These are phyloP conservation scores for Tapera naevia DNA, from an alignment of 2,797 vertebrate species.

Conservation along the genomic window DNA sequence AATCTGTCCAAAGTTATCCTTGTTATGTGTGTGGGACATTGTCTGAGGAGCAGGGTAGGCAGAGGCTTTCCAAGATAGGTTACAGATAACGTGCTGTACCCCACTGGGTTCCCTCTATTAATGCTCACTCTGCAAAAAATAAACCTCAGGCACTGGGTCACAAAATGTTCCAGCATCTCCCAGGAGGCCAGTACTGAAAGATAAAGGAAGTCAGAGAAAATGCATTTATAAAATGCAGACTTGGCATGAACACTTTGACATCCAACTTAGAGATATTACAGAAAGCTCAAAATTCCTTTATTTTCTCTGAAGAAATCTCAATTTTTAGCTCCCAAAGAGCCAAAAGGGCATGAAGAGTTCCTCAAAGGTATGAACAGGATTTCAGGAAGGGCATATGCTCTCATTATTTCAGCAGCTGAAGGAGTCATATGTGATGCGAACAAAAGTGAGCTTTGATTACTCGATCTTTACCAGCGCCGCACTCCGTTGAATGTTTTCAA, in stretches of 20 bases:
- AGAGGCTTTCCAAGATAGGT: background rate
- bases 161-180: conserved; percentile 25
- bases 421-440: background rate
- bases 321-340: background rate
- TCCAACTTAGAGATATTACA: background rate
- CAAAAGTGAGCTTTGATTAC: background rate
- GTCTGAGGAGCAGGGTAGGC: background rate
- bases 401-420: conserved; percentile 12
- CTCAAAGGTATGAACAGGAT: background rate
- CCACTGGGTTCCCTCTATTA: background rate
- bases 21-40: background rate
- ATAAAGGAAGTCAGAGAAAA: conserved; percentile 38
- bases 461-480: background rate
- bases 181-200: background rate
- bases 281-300: background rate
- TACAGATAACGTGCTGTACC: background rate
- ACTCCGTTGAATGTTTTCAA: rapidly evolving
- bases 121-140: conserved; percentile 33
- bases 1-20: conserved; percentile 4
- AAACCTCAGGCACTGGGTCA: conserved; percentile 23
- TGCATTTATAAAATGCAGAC: background rate
- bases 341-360: background rate
- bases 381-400: background rate
- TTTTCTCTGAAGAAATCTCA: conserved; percentile 3
- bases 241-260: background rate